Base-by-base conservation (phyloP, 1,140 invertebrate genomes). In the Bombus superbus region DNA sequence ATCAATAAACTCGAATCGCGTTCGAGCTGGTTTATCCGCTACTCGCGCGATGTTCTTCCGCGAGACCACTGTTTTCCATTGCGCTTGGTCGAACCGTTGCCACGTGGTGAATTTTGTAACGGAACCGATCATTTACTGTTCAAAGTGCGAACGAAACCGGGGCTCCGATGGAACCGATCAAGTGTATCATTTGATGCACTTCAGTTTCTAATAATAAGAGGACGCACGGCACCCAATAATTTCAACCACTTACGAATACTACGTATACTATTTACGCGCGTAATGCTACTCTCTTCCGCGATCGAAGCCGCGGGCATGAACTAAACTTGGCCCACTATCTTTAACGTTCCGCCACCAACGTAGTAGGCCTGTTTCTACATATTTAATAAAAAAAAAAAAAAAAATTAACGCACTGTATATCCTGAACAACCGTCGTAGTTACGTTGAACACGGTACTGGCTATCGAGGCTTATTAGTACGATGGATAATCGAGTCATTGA, bases 101-200 rank as follows among this genome's bases (percentile, higher is more conserved):
- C 35, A 57, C 9, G 62, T 25, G 53, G 40, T 79, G 35, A 72
- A 85, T 72, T 72, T 80, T 11, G 25, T 80, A 72, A 80, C 83
- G 76, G 66, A 85, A 85, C 53, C 66, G 32, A 62, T 62, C 53
- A 72, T 84, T 84, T 72, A 59, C 68, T 47, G 66, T 57, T 59
- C 53, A 42, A 79, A 59, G 66, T 71, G 75, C 82, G 47, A 84
- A 71, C 59, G 76, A 80, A 85, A 57, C 64, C 5, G 25, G 44
- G 62, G 15, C 32, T 44, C 35, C 28, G 38, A 57, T 35, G 53
- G 38, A 79, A 62, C 72, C 83, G 75, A 79, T 79, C 40, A 80
- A 80, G 83, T 80, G 83, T 85, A 85, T 85, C 76, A 85, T 85
- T 85, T 64, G 53, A 62, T 85, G 76, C 40, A 53, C 47, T 53